phyloP scores from a whole-genome alignment of 2,113 vertebrate species.

The Setophaga coronata region DNA sequence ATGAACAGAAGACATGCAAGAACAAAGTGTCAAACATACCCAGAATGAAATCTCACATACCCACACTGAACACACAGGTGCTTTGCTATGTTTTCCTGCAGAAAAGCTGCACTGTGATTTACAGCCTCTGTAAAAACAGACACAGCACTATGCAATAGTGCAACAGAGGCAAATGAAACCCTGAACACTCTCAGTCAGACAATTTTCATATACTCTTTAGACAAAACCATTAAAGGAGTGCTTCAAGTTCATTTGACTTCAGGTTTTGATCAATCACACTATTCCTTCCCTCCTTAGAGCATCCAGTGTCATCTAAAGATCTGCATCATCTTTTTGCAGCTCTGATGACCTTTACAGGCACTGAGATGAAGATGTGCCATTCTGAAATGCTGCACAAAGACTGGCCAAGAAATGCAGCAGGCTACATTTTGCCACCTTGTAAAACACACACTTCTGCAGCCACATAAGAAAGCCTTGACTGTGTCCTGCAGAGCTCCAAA shows the following conservation, averaged over 20 bases:
- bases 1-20: not conserved
- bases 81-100: not conserved
- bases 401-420: not conserved
- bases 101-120: not conserved
- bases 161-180: not conserved
- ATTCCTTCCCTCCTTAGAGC: not conserved
- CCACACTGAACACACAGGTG: not conserved
- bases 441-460: not conserved
- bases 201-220: not conserved
- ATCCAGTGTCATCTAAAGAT: not conserved
- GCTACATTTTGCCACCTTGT: not conserved
- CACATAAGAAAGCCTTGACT: not conserved
- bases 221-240: not conserved
- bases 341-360: not conserved
- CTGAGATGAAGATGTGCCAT: not conserved
- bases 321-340: not conserved
- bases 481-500: not conserved
- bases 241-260: not conserved
- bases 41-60: not conserved
- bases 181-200: not conserved
- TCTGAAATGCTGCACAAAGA: not conserved
- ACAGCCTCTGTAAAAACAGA: not conserved
- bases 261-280: not conserved
- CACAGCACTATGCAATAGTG: not conserved
- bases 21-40: not conserved